Evolutionary conservation across 1,140 invertebrate species (phyloP), one percentile per base, ranked within the genome.

Genomic region (Sitobion miscanthi): DNA sequence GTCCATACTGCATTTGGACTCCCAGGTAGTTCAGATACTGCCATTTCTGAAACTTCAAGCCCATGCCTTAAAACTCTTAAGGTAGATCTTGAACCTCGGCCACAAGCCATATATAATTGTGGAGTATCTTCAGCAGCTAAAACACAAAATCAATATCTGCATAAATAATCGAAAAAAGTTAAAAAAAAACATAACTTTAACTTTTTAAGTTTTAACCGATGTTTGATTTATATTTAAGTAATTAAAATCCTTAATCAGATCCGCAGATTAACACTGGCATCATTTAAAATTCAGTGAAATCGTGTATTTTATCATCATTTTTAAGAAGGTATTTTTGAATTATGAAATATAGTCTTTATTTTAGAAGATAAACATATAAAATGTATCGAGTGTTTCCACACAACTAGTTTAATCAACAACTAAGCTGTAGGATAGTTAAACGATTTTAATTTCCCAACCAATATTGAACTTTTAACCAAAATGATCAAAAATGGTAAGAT

Each of bases 1-100:
- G 99, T 99, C 99, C 99, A 99, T 14, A 99, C 99, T 95, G 99
- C 99, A 96, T 99, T 99, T 21, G 99, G 99, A 95, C 99, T 99
- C 95, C 99, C 99, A 25, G 99, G 99, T 94, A 99, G 96, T 95
- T 99, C 99, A 88, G 99, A 99, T 8, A 99, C 99, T 94, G 99
- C 99, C 99, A 99, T 99, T 96, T 99, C 99, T 0, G 99, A 98
- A 4, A 98, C 99, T 96, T 99, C 99, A 25, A 99, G 96, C 94
- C 99, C 99, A 95, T 99, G 99, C 85, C 99, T 96, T 7, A 99
- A 95, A 2, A 99, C 98, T 94, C 99, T 95, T 7, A 99, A 94
- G 1, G 98, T 98, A 0, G 99, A 99, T 92, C 99, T 96, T 4
- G 99, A 98, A 6, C 99, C 99, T 94, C 99, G 96, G 0, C 99